A percentile compares a stretch with the other conserved stretches of the same genome.
These are phyloP conservation scores for Telmatherina bonti DNA, from an alignment of 2,797 vertebrate species.

Conservation along the genomic window DNA sequence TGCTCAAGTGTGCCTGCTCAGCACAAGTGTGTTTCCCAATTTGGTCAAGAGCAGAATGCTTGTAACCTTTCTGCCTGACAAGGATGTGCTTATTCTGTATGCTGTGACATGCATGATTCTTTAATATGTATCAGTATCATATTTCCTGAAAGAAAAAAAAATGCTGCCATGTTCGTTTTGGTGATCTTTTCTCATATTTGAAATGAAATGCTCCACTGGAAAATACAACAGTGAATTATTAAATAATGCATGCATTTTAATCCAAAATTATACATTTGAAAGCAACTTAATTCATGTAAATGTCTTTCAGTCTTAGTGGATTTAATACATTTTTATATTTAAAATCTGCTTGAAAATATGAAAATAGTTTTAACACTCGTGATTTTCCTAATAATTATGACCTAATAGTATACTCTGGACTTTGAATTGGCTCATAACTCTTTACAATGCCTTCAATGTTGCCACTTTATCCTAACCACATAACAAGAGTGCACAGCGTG, in stretches of 20 bases:
- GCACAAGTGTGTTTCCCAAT: conserved; percentile 16
- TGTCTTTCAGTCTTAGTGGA: too few relatives aligned
- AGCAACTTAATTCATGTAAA: background rate
- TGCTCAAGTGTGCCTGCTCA: conserved; percentile 14
- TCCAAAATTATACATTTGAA: background rate
- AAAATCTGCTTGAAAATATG: background rate
- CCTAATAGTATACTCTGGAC: background rate
- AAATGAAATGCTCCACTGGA: too few relatives aligned
- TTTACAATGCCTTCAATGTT: conserved; percentile 16
- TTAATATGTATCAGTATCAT: background rate
- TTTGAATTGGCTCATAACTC: conserved; percentile 8
- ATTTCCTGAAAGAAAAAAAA: background rate
- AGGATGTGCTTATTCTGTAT: background rate
- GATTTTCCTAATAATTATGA: background rate
- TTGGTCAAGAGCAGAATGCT: conserved; percentile 19
- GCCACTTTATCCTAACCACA: conserved; percentile 9
- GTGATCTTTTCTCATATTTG: too few relatives aligned
- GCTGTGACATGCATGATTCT: background rate
- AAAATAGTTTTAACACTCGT: background rate
- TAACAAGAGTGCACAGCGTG: conserved; percentile 3
- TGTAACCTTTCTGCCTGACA: background rate
- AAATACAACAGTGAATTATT: too few relatives aligned
- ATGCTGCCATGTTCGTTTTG: too few relatives aligned
- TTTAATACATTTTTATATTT: background rate
- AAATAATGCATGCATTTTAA: background rate